phyloP scores from a whole-genome alignment of 92 coral and sea anemone genomes.

The Parazoanthus swiftii region DNA sequence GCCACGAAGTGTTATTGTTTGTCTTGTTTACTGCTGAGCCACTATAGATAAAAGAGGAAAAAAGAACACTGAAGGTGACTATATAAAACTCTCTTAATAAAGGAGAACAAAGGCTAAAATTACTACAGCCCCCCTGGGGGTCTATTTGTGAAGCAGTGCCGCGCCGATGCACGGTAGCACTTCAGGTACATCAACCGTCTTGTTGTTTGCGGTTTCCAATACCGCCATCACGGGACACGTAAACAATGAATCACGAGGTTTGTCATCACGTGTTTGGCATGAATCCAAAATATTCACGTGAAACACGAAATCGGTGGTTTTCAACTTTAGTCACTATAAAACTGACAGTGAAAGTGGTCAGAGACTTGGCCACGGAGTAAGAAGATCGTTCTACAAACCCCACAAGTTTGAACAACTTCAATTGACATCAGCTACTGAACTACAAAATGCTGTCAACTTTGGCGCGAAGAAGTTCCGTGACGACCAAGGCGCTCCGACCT shows the following conservation, averaged over 20 bases:
- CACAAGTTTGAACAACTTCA: not conserved
- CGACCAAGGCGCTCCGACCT: slow-evolving; percentile 49
- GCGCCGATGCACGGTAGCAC: too few species aligned
- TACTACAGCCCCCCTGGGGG: too few species aligned
- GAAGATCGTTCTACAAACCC: not conserved
- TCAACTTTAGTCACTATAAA: not conserved
- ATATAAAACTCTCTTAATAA: too few species aligned
- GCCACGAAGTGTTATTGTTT: too few species aligned
- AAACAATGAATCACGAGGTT: not conserved
- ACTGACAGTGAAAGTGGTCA: not conserved
- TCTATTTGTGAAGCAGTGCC: too few species aligned
- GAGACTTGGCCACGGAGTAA: not conserved
- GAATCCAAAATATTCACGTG: not conserved
- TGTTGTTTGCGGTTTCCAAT: too few species aligned
- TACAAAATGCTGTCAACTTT: slow-evolving; percentile 59
- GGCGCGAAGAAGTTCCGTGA: slow-evolving; percentile 45
- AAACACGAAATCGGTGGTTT: not conserved
- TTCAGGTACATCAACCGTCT: too few species aligned
- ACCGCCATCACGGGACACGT: not conserved
- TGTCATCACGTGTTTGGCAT: slow-evolving; percentile 19
- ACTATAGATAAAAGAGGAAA: too few species aligned
- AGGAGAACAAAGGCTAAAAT: too few species aligned
- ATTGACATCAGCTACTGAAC: not conserved
- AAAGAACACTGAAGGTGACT: too few species aligned
- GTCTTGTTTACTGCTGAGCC: too few species aligned